Conservation (phyloP, 1,140 invertebrate genomes). For the Cepaea nemoralis region DNA sequence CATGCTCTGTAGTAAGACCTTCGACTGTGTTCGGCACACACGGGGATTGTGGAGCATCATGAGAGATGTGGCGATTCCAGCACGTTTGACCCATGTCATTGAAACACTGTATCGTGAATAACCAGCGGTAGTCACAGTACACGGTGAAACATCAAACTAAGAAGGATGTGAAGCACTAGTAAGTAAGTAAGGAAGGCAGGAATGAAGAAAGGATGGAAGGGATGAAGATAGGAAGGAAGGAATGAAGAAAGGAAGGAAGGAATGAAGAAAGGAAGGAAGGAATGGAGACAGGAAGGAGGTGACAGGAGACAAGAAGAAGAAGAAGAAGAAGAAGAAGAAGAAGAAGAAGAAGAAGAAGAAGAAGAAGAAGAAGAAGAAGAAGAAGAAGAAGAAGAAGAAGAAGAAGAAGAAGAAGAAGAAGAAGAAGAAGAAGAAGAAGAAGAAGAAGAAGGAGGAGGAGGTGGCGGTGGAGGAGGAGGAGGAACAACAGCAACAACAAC, state of each 20-base stretch:
- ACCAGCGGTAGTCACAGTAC: no score
- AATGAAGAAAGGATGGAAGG: not conserved
- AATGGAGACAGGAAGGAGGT: not conserved
- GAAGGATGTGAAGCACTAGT: not conserved
- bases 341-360: not conserved
- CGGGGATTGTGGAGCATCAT: no score
- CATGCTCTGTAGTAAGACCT: no score
- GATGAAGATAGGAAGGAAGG: no score
- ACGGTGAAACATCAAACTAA: slow-evolving; percentile 5
- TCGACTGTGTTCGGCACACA: no score
- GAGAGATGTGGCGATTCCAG: no score
- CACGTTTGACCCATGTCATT: no score
- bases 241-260: not conserved
- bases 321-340: slow-evolving; percentile 6
- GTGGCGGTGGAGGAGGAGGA: not conserved
- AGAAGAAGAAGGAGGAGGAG: not conserved
- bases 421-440: not conserved
- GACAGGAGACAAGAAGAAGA: not conserved
- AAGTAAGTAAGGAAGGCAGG: not conserved
- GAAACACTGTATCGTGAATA: no score
- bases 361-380: not conserved
- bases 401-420: not conserved
- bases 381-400: not conserved
- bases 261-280: not conserved
- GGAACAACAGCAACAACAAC: not conserved